phyloP scores from a whole-genome alignment of 2,888 invertebrate species.

The Sepiola atlantica region DNA sequence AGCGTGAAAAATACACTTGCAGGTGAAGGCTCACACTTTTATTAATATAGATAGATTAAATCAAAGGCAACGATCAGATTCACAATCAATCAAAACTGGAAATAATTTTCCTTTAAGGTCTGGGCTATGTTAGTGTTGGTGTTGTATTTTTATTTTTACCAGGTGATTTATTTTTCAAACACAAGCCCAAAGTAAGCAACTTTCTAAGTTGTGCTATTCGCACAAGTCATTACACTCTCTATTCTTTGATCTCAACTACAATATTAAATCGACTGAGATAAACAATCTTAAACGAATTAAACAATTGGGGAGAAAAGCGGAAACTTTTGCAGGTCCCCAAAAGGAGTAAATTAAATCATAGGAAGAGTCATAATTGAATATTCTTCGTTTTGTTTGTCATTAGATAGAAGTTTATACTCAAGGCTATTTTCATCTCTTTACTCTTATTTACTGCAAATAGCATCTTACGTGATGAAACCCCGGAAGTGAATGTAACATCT shows the following conservation, averaged over 20 bases:
- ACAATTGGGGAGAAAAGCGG: background rate
- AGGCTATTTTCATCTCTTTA: background rate
- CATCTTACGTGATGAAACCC: background rate
- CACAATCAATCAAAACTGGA: background rate
- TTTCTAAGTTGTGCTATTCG: background rate
- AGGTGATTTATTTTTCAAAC: too few species aligned
- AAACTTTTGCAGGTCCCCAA: background rate
- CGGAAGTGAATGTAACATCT: background rate
- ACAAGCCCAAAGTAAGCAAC: too few species aligned
- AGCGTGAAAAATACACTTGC: too few species aligned
- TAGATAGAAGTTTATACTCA: background rate
- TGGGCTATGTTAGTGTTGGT: background rate
- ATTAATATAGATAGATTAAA: background rate
- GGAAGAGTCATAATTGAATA: background rate
- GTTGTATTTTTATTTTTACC: background rate
- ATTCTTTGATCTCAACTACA: background rate
- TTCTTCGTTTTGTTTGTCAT: background rate
- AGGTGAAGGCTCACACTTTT: too few species aligned
- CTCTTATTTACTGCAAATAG: background rate
- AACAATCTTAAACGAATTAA: background rate
- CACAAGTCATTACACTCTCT: background rate
- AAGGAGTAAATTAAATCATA: background rate
- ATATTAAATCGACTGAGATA: background rate
- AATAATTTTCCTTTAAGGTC: background rate
- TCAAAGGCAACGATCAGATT: background rate